Evolutionary conservation across 1,140 invertebrate genomes (phyloP).

Genomic region (Drosophila sp.): DNA sequence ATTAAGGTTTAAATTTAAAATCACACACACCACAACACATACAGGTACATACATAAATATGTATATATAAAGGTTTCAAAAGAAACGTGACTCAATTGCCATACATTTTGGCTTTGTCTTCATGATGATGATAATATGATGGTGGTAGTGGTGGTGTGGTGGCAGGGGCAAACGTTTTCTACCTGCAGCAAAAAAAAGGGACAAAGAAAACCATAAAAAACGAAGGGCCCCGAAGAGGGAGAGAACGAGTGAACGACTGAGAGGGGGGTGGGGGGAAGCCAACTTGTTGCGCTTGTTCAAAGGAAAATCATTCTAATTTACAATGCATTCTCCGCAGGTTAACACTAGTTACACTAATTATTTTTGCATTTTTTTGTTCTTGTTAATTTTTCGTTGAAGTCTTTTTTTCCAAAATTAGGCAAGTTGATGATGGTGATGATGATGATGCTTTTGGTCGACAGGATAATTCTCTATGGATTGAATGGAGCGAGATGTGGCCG

Average conservation of each 20-base stretch:
- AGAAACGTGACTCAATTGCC: conserved; percentile 57
- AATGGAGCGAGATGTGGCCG: conserved; percentile 78
- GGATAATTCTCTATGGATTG: conserved; percentile 81
- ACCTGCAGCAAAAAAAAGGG: conserved; percentile 14
- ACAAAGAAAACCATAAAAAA: conserved; percentile 21
- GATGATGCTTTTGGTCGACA: conserved; percentile 72
- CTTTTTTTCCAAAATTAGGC: conserved; percentile 55
- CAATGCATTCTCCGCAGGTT: conserved; percentile 48
- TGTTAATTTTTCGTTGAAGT: conserved; percentile 33
- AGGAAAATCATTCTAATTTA: conserved; percentile 36
- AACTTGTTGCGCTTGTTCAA: conserved; percentile 23
- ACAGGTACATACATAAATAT: conserved; percentile 1
- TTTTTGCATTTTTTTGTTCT: conserved; percentile 23
- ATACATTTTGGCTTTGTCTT: conserved; percentile 50
- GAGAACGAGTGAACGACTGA: background rate
- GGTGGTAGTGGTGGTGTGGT: background rate
- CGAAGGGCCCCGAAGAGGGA: conserved; percentile 1
- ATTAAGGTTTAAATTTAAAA: conserved; percentile 25
- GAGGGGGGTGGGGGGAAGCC: background rate
- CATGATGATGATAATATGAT: background rate
- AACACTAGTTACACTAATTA: conserved; percentile 39
- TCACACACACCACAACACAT: conserved; percentile 18
- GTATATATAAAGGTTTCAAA: conserved; percentile 20
- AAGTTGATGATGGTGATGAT: conserved; percentile 43
- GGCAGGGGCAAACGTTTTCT: conserved; percentile 11